These are phyloP conservation scores for Diplolepis rosae DNA, from an alignment of 2,888 invertebrate species.

Conservation along the genomic window DNA sequence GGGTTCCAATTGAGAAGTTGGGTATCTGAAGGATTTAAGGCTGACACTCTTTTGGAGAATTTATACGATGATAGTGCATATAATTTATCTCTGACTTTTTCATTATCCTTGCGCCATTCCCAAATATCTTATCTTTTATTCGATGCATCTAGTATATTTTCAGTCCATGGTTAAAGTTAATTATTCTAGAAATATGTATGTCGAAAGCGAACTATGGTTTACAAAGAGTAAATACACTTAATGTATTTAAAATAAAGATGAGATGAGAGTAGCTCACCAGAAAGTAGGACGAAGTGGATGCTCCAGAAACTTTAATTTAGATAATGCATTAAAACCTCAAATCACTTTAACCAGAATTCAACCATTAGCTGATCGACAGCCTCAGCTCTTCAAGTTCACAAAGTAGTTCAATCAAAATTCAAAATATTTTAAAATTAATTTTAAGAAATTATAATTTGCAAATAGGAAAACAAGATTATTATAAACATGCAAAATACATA, in stretches of 20 bases:
- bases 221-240: too few relatives aligned
- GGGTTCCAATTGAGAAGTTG: not conserved
- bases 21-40: not conserved
- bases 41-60: not conserved
- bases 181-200: too few relatives aligned
- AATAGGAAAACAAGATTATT: too few relatives aligned
- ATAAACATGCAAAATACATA: too few relatives aligned
- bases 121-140: not conserved
- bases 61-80: not conserved
- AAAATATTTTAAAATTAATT: too few relatives aligned
- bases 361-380: not conserved
- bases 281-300: not conserved
- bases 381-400: not conserved
- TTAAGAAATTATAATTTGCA: too few relatives aligned
- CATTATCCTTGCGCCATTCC: not conserved
- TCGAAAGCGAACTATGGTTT: too few relatives aligned
- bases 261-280: not conserved
- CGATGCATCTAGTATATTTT: too few relatives aligned
- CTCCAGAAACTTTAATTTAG: constrained; percentile 5
- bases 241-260: not conserved
- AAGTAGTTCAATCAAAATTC: not conserved
- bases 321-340: not conserved
- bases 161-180: too few relatives aligned
- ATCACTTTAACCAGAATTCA: not conserved
- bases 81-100: not conserved